Evolutionary conservation across 1,140 invertebrate species (phyloP), one percentile per base, ranked within the genome.

Genomic region (Drosophila grimshawi): DNA sequence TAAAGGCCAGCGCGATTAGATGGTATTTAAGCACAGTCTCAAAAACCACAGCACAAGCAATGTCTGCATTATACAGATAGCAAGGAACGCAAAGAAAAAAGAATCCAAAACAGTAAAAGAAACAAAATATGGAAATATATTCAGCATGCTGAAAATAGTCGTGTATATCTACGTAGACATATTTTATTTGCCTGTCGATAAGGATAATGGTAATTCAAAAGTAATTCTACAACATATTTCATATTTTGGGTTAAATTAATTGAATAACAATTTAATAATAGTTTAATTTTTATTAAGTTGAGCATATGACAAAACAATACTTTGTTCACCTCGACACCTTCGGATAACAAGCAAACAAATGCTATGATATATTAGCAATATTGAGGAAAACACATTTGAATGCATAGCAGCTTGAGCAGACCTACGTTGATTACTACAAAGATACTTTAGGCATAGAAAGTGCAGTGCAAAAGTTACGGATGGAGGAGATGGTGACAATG

Each of bases 1-100:
- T 11, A 37, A 43, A 65, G 69, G 51, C 51, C 67, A 70, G 6
- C 19, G 45, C 43, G 33, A 71, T 57, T 55, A 65, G 37, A 46
- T 53, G n/a, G 32, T 29, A 52, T 11, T 11, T 7, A 39, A 5
- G 11, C 53, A 35, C 19, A 27, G 7, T 11, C 4, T 43, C n/a
- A 10, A 32, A 48, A 35, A 4, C 7, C 19, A 8, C 55, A 57
- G 10, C 39, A 8, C 39, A 41, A 8, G 39, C 3, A 43, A 43
- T 43, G 39, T 43, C 39, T 43, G 39, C 39, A 43, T 43, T 43
- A 43, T n/a, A 8, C 39, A 43, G 10, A 43, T 43, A 43, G 39
- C 10, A 43, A 43, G n/a, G 3, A n/a, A 7, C 37, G 3, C 7
- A 39, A 7, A 7, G 10, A 39, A 8, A 39, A 39, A 39, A 39